Percentiles rank a stretch among this genome's conserved stretches.
These are phyloP conservation scores for Yponomeuta cagnagella DNA, from an alignment of 2,888 invertebrate genomes.

Conservation along the genomic window DNA sequence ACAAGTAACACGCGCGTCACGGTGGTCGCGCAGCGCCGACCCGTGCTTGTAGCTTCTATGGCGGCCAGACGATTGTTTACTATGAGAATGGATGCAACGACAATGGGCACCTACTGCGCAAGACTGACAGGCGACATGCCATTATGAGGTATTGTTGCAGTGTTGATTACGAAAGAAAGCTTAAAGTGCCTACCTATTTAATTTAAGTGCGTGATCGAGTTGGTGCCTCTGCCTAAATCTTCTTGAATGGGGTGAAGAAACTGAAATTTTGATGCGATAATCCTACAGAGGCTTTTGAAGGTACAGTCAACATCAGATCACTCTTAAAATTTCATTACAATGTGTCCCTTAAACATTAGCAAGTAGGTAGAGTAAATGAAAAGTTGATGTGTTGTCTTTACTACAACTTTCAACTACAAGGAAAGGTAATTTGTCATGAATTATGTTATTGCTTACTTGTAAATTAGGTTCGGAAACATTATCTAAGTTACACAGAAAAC, in stretches of 20 bases:
- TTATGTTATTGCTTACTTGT: background rate
- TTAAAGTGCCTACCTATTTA: no score
- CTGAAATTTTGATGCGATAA: no score
- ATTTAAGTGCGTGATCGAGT: no score
- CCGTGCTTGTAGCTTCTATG: constrained; percentile 36
- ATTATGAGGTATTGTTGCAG: constrained; percentile 3
- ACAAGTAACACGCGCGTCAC: background rate
- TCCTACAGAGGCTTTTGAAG: no score
- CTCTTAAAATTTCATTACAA: no score
- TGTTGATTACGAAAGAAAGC: background rate
- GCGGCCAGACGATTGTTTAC: constrained; percentile 58
- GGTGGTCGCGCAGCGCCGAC: constrained; percentile 32
- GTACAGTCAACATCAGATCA: no score
- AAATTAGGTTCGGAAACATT: background rate
- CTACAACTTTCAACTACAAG: background rate
- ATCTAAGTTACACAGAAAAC: background rate
- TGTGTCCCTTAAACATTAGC: no score
- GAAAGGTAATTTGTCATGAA: background rate
- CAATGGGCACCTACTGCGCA: constrained; percentile 14
- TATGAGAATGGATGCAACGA: constrained; percentile 36
- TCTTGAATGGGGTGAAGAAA: no score
- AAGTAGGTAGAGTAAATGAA: no score
- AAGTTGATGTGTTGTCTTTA: no score
- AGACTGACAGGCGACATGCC: constrained; percentile 10
- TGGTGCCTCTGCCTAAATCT: no score